These are phyloP conservation scores for Cyphomyrus discorhynchus DNA, from an alignment of 2,113 vertebrate genomes.

Conservation along the genomic window DNA sequence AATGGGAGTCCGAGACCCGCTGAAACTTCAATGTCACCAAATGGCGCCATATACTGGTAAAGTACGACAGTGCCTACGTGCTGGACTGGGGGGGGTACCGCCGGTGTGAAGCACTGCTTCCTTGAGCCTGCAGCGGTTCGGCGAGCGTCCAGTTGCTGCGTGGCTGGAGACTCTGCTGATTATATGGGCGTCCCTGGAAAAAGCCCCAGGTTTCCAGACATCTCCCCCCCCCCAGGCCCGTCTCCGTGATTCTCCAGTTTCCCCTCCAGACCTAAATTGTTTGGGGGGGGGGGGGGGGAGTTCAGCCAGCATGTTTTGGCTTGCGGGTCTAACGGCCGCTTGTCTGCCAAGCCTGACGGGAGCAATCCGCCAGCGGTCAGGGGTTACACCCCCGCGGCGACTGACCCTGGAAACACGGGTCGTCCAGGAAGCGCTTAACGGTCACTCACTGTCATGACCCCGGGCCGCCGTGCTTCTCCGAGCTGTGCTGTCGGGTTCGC, in stretches of 20 bases:
- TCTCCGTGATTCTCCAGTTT: not conserved
- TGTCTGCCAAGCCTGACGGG: not conserved
- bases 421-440: not conserved
- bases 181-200: not conserved
- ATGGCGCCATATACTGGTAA: not conserved
- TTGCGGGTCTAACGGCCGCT: not conserved
- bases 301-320: not conserved
- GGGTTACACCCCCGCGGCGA: not conserved
- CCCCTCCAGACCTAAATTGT: not conserved
- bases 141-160: not conserved
- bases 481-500: not conserved
- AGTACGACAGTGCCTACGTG: not conserved
- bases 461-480: not conserved
- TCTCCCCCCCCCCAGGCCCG: not conserved
- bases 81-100: not conserved
- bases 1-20: not conserved
- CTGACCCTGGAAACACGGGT: not conserved
- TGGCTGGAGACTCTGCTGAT: not conserved
- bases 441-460: not conserved
- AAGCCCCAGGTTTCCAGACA: not conserved
- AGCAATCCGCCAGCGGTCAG: not conserved
- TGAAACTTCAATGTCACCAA: not conserved
- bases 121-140: not conserved
- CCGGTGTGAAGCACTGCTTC: not conserved
- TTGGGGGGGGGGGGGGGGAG: not conserved